A percentile compares a stretch with the other conserved stretches of the same genome.
Evolutionary conservation across 2,797 vertebrate species (phyloP).

Genomic region (Zalophus californianus): DNA sequence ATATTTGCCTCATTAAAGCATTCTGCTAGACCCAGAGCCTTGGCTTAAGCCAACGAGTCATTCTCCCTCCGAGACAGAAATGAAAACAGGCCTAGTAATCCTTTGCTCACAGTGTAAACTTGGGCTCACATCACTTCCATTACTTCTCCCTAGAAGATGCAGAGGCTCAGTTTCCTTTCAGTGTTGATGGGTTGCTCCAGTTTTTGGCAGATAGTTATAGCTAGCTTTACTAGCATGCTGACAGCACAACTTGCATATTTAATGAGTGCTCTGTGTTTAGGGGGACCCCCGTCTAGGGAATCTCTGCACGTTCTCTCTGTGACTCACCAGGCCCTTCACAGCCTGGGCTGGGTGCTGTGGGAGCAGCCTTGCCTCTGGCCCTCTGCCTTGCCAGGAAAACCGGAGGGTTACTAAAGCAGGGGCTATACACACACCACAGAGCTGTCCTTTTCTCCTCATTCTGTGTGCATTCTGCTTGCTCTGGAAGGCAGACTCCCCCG

Average conservation of each 20-base stretch:
- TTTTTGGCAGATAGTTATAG: slow-evolving; percentile 17
- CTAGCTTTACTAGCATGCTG: not conserved
- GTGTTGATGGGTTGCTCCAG: not conserved
- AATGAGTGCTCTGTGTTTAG: slow-evolving; percentile 27
- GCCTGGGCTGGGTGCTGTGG: not conserved
- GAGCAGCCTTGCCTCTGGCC: not conserved
- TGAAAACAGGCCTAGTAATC: not conserved
- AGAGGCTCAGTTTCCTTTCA: not conserved
- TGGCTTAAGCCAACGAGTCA: not conserved
- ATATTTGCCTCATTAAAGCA: not conserved
- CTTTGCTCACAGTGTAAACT: not conserved
- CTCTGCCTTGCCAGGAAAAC: not conserved
- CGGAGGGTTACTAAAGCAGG: not conserved
- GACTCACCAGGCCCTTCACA: not conserved
- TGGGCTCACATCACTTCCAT: not conserved
- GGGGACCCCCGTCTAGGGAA: not conserved
- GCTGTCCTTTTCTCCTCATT: not conserved
- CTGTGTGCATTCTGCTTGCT: accelerated
- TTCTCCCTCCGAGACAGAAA: not conserved
- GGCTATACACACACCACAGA: not conserved
- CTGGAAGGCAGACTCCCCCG: not conserved
- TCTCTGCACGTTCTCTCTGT: not conserved
- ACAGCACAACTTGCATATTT: not conserved
- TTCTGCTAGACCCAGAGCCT: not conserved
- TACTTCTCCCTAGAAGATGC: not conserved